Conservation (phyloP, 2,888 invertebrate genomes). For the Periphyllus acericola region DNA sequence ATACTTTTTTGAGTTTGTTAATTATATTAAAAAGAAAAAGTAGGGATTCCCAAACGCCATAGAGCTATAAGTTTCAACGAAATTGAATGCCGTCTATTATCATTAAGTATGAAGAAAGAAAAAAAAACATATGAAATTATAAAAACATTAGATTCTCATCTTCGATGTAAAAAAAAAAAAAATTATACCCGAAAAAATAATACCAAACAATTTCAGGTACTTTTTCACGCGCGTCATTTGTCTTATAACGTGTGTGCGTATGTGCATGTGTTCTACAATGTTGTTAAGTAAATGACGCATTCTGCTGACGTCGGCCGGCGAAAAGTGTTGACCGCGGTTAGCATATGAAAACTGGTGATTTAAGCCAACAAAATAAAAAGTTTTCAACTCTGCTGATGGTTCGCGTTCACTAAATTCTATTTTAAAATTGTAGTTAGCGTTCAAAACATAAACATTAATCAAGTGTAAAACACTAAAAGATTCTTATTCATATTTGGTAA, state of each 20-base stretch:
- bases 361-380: conserved; percentile 21
- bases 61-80: too few relatives aligned
- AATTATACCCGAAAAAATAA: not conserved
- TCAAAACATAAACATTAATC: not conserved
- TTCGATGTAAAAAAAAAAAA: too few relatives aligned
- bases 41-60: too few relatives aligned
- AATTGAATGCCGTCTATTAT: not conserved
- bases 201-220: not conserved
- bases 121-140: not conserved
- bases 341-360: not conserved
- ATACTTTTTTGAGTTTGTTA: too few relatives aligned
- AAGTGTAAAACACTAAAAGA: not conserved
- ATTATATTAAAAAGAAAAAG: too few relatives aligned
- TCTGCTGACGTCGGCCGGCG: not conserved
- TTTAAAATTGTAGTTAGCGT: conserved; percentile 15
- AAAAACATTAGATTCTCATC: not conserved
- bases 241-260: not conserved
- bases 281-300: conserved; percentile 15
- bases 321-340: conserved; percentile 17
- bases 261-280: not conserved
- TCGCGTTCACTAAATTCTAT: not conserved
- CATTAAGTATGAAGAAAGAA: not conserved
- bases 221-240: not conserved
- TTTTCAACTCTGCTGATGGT: not conserved
- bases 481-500: not conserved